phyloP scores from a whole-genome alignment of 2,888 invertebrate genomes.

The Latrodectus elegans region DNA sequence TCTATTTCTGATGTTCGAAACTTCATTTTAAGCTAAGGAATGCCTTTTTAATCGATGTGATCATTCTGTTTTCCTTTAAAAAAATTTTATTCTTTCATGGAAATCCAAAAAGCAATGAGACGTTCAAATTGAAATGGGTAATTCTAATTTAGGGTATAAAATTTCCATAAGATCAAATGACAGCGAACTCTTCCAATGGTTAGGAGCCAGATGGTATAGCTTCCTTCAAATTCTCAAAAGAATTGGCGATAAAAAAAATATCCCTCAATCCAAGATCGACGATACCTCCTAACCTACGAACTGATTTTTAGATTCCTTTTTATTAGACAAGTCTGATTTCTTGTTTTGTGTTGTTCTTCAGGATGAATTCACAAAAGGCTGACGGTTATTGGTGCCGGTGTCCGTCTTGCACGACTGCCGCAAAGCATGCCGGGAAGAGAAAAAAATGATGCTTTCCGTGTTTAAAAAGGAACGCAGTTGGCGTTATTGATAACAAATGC shows the following conservation, averaged over 20 bases:
- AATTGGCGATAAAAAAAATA: not conserved
- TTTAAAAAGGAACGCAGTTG: constrained; percentile 53
- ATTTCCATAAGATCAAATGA: no score
- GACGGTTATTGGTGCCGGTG: constrained; percentile 50
- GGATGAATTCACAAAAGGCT: not conserved
- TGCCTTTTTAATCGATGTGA: no score
- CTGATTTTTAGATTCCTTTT: not conserved
- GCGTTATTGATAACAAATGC: constrained; percentile 34
- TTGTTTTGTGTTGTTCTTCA: constrained; percentile 28
- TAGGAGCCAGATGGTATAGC: constrained; percentile 21
- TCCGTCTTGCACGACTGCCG: constrained; percentile 47
- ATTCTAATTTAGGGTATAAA: no score
- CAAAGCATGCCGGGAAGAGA: constrained; percentile 36
- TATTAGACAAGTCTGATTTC: not conserved
- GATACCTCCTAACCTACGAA: not conserved
- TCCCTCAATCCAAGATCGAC: no score
- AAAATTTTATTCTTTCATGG: no score
- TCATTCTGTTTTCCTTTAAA: no score
- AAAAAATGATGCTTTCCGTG: constrained; percentile 57
- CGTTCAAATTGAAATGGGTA: no score
- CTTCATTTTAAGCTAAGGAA: no score
- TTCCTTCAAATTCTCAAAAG: constrained; percentile 33
- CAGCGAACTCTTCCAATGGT: no score
- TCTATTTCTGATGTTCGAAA: no score
- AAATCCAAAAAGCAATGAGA: no score